Base-by-base conservation (phyloP, 2,797 vertebrate genomes). In the Heteromormyrus szaboi region DNA sequence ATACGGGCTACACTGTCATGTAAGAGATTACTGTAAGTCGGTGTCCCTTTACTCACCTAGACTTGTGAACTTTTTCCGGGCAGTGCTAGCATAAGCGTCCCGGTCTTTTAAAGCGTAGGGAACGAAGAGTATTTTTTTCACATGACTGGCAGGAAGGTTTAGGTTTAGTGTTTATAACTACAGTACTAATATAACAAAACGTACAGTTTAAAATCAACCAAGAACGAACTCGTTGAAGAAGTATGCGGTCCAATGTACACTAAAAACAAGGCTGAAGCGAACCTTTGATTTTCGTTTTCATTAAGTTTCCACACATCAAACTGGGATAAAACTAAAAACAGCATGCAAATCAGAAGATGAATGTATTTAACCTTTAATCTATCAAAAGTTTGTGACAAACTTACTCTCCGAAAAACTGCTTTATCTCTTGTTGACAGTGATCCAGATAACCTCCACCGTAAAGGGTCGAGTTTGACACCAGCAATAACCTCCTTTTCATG, bases 381-480 rank as follows among this genome's bases (percentile, higher is more conserved):
- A 50, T 50, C 48, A 50, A 50, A 50, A 50, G 48, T 50, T 51
- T 84, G 19, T 25, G 46, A 14, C 19, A 14, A 29, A 93, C 96
- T 93, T 92, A 97, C 97, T 85, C 87, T 54, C 96, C 96, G 0
- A 97, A 95, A 92, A 97, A 97, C 83, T 22, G 44, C 8, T 90
- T 2, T 85, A 97, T 93, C 9, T 97, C 92, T 33, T 93, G 90
- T 91, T 96, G 94, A 89, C 97, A 97, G 94, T 97, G 97, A 1
- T 96, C 93, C 90, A 97, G 95, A 93, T 97, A 97, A 0, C 95
- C 95, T 41, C 95, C 91, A 86, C 97, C 97, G 88, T 96, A 93
- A 89, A 97, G 93, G 0, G 96, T 97, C 56, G 97, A 98, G 94
- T 96, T 97, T 54, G 97, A 97, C 72, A 97, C 95, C 56, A 97